Percentiles rank a stretch among this genome's conserved stretches.
Conservation (phyloP, 2,113 vertebrate species). For the Pyxicephalus adspersus region DNA sequence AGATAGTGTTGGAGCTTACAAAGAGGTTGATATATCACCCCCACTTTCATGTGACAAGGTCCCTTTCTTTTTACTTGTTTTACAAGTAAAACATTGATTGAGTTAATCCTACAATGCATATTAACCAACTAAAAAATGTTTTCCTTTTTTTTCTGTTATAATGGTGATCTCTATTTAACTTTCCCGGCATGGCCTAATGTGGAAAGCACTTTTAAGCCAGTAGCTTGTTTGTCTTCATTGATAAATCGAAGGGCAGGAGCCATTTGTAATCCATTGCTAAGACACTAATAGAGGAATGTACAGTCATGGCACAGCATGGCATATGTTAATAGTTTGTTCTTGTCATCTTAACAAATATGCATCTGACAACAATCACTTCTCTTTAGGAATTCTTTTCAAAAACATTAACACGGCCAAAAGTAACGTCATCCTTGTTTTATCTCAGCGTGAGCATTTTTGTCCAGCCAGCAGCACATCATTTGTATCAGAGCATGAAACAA, state of each 20-base stretch:
- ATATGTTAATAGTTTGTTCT: conserved; percentile 47
- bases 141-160: background rate
- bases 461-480: conserved; percentile 61
- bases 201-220: conserved; percentile 10
- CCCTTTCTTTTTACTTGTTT: too few species aligned
- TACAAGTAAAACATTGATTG: too few species aligned
- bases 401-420: conserved; percentile 61
- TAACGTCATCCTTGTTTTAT: conserved; percentile 58
- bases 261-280: conserved; percentile 37
- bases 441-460: conserved; percentile 60
- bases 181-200: background rate
- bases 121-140: too few species aligned
- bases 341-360: conserved; percentile 54
- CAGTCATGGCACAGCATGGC: conserved; percentile 55
- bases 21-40: too few species aligned
- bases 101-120: too few species aligned
- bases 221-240: conserved; percentile 20
- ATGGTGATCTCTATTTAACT: conserved; percentile 7
- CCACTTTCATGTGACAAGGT: too few species aligned
- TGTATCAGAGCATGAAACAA: conserved; percentile 61
- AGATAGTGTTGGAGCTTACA: too few species aligned
- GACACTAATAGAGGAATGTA: conserved; percentile 59
- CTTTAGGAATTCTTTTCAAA: conserved; percentile 65
- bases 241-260: conserved; percentile 25
- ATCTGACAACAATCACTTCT: conserved; percentile 65